Evolutionary conservation across 2,797 vertebrate genomes (phyloP).

Genomic region (Moxostoma hubbsi): DNA sequence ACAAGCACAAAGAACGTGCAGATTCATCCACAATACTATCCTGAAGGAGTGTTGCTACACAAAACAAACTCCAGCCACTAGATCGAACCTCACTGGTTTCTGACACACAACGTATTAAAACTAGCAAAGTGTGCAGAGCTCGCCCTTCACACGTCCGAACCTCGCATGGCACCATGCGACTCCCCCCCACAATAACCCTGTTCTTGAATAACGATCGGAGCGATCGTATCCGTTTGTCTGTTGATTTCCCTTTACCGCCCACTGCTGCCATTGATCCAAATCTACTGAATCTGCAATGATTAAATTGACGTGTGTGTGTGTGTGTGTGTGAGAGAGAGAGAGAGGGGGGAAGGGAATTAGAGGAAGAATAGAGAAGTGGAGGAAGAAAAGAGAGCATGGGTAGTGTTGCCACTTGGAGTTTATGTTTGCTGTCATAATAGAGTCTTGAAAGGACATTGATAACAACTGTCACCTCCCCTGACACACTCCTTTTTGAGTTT

Average conservation of each 20-base stretch:
- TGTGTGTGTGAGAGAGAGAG: neutral
- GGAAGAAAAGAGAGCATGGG: slow-evolving; percentile 46
- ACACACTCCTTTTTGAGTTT: slow-evolving; percentile 19
- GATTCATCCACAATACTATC: too few species aligned
- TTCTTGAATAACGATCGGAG: neutral
- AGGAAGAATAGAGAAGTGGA: slow-evolving; percentile 5
- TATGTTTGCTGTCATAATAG: slow-evolving; percentile 65
- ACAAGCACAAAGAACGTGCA: too few species aligned
- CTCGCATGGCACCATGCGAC: too few species aligned
- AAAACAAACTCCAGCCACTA: too few species aligned
- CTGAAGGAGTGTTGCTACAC: too few species aligned
- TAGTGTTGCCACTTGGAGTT: slow-evolving; percentile 51
- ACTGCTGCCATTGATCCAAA: neutral
- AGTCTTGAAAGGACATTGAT: slow-evolving; percentile 37
- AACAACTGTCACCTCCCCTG: slow-evolving; percentile 38
- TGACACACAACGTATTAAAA: too few species aligned
- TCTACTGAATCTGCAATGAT: slow-evolving; percentile 19
- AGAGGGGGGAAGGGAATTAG: too few species aligned
- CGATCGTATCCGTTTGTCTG: neutral
- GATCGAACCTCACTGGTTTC: too few species aligned
- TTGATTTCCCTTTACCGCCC: slow-evolving; percentile 11
- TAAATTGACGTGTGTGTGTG: slow-evolving; percentile 15
- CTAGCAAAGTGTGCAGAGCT: too few species aligned
- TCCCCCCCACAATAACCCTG: too few species aligned
- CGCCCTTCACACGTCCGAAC: too few species aligned